Evolutionary conservation across 1,140 invertebrate species (phyloP), one percentile per base, ranked within the genome.

Genomic region (Drosophila ambigua): DNA sequence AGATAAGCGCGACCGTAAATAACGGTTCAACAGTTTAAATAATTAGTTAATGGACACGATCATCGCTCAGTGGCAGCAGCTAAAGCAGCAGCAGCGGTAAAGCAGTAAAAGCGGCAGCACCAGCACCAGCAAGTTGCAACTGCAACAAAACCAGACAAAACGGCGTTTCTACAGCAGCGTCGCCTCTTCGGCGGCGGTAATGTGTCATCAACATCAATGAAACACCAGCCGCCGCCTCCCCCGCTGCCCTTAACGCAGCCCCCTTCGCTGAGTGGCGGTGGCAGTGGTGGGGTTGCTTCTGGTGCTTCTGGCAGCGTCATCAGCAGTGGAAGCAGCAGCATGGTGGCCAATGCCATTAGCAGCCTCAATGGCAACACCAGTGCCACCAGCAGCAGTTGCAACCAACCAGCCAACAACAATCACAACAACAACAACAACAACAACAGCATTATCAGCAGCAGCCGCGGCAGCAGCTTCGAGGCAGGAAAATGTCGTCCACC

Each of bases 151-250:
- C 45, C 50, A 77, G 54, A 53, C 71, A 85, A 81, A 67, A 87
- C 83, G 82, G 82, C 82, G 64, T 87, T 88, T 64, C 66, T 87
- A 75, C 82, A 77, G 75, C 82, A 87, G 44, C 83, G 83, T 51
- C 82, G 82, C 54, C 71, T 87, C 35, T 83, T 82, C 50, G 79
- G 79, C 67, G 77, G 83, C 71, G 82, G 82, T 48, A 77, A 76
- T 61, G 72, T 63, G 71, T 61, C 64, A 46, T 45, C 62, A 55
- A 52, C 66, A 50, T 45, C 68, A 45, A 76, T 84, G 66, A 84
- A 84, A 45, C 80, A 79, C 39, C 79, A 83, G 63, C 81, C 77
- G 49, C 77, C 67, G 41, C 68, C 82, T 20, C 73, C 72, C 24
- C 72, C 72, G 51, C 63, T 65, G 53, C 77, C 82, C 49, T 69